Conservation (phyloP, 64 coral and sea anemone genomes). For the Actinia tenebrosa region DNA sequence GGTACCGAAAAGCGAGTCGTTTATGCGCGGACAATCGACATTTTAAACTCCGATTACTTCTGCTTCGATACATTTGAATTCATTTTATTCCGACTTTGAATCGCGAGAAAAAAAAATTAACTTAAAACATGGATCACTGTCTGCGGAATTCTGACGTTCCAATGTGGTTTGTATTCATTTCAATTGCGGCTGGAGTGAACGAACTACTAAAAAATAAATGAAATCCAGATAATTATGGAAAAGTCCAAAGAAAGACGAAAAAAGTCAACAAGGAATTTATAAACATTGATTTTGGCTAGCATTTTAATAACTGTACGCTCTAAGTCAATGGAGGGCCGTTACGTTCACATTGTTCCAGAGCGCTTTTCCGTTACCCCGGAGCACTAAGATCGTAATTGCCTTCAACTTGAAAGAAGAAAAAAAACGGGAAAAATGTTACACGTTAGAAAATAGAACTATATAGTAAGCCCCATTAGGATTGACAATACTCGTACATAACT, state of each 20-base stretch:
- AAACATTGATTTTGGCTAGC: slow-evolving; percentile 47
- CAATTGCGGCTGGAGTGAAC: not conserved
- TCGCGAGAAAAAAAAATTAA: not conserved
- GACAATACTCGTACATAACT: not conserved
- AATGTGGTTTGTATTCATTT: not conserved
- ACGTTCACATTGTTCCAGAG: slow-evolving; percentile 53
- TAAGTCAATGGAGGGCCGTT: slow-evolving; percentile 46
- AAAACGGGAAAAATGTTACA: not conserved
- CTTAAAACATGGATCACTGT: not conserved
- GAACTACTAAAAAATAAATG: not conserved
- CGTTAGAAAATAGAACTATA: not conserved
- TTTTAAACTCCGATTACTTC: not conserved
- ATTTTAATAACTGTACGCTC: slow-evolving; percentile 47
- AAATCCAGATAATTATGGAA: not conserved
- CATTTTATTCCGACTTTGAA: not conserved
- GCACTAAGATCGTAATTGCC: not conserved
- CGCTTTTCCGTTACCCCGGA: slow-evolving; percentile 39
- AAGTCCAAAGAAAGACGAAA: not conserved
- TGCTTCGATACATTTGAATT: not conserved
- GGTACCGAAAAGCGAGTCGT: not conserved
- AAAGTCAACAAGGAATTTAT: not conserved
- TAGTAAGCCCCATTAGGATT: not conserved
- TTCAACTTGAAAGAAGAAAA: not conserved
- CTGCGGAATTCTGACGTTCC: not conserved
- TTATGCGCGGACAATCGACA: not conserved